These are phyloP conservation scores for Tachysurus fulvidraco DNA, from an alignment of 2,113 vertebrate genomes.

Conservation along the genomic window DNA sequence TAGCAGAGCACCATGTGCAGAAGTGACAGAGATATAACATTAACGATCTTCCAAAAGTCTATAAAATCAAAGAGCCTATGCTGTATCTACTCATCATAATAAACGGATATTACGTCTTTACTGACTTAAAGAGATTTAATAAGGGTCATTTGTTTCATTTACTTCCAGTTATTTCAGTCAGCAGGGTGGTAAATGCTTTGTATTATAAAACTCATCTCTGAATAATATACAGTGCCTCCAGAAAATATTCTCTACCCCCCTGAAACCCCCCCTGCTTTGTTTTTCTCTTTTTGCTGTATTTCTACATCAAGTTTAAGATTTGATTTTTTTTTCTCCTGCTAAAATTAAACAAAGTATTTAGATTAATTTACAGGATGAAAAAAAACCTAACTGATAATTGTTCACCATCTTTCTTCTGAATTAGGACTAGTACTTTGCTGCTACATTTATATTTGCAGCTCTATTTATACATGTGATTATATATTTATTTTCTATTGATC, in stretches of 20 bases:
- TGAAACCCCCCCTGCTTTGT: background rate
- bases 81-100: background rate
- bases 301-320: too few species aligned
- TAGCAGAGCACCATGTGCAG: background rate
- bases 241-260: background rate
- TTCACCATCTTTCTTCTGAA: background rate
- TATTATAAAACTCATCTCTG: background rate
- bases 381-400: background rate
- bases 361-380: background rate
- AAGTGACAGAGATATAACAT: background rate
- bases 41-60: background rate
- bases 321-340: background rate
- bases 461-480: too few species aligned
- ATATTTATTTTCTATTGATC: too few species aligned
- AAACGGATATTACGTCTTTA: slow-evolving; percentile 10
- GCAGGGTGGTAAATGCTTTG: background rate
- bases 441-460: too few species aligned
- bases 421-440: background rate
- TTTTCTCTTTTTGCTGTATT: background rate
- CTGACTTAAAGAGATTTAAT: background rate
- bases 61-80: background rate
- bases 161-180: slow-evolving; percentile 1
- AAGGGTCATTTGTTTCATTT: slow-evolving; percentile 14
- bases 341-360: background rate
- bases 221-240: background rate